A percentile compares a stretch with the other conserved stretches of the same genome.
Conservation (phyloP, 1,140 invertebrate genomes). For the Drosophila murphyi region DNA sequence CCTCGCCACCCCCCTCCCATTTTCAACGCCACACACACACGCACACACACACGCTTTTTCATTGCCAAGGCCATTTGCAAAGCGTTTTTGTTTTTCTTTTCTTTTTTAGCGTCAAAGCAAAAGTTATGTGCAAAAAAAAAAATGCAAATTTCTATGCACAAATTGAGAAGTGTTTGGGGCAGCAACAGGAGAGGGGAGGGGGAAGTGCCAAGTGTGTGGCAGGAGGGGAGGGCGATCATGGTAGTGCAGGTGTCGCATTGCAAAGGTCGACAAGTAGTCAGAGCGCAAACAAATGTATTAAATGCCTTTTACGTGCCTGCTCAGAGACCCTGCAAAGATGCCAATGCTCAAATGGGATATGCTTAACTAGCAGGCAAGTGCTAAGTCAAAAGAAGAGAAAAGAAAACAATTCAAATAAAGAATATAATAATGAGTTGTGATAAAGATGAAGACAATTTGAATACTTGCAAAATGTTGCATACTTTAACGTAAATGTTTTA, state of each 20-base stretch:
- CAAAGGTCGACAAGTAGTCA: constrained; percentile 45
- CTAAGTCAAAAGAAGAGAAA: neutral
- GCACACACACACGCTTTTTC: constrained; percentile 36
- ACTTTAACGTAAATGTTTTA: too few species aligned
- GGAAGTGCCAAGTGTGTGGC: neutral
- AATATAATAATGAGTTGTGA: too few species aligned
- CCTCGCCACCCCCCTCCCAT: neutral
- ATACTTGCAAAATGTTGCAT: too few species aligned
- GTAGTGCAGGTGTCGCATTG: constrained; percentile 40
- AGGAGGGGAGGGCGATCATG: neutral
- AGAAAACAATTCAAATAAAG: neutral
- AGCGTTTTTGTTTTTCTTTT: neutral
- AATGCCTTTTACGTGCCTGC: constrained; percentile 40
- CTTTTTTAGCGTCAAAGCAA: neutral
- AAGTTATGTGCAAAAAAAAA: constrained; percentile 40
- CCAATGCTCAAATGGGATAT: neutral
- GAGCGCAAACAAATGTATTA: constrained; percentile 17
- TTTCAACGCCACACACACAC: neutral
- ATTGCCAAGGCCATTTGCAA: constrained; percentile 67
- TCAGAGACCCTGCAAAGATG: constrained; percentile 14
- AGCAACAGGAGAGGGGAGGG: neutral
- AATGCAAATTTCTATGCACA: constrained; percentile 31
- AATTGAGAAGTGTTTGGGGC: constrained; percentile 4
- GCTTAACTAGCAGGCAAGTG: neutral
- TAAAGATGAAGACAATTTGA: too few species aligned